These are phyloP conservation scores for Calephelis perditalis DNA, from an alignment of 2,888 invertebrate species.

Conservation along the genomic window DNA sequence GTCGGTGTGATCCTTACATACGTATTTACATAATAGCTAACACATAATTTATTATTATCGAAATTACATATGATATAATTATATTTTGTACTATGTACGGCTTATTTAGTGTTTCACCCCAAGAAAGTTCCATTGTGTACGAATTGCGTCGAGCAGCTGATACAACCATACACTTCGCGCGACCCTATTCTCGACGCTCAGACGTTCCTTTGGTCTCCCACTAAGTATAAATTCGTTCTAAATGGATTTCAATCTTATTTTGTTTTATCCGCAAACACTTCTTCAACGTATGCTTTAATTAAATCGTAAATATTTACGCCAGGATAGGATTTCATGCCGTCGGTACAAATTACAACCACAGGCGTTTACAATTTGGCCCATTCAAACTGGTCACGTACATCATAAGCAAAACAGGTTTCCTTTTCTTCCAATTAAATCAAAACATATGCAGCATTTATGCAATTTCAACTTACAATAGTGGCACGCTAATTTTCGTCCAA, in stretches of 20 bases:
- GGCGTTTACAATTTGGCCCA: slow-evolving; percentile 38
- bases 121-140: slow-evolving; percentile 25
- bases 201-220: slow-evolving; percentile 67
- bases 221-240: slow-evolving; percentile 76
- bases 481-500: slow-evolving; percentile 45
- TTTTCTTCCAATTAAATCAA: slow-evolving; percentile 67
- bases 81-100: not conserved
- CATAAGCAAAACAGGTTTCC: slow-evolving; percentile 65
- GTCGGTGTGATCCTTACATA: slow-evolving; percentile 41
- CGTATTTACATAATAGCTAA: slow-evolving; percentile 20
- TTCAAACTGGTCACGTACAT: slow-evolving; percentile 50
- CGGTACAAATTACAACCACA: not conserved
- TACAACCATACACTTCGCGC: slow-evolving; percentile 39
- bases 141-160: slow-evolving; percentile 63
- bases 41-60: slow-evolving; percentile 17
- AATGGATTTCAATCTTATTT: slow-evolving; percentile 51
- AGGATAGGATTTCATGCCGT: not conserved
- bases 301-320: not conserved
- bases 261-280: slow-evolving; percentile 56
- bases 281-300: slow-evolving; percentile 54
- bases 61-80: slow-evolving; percentile 15
- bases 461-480: slow-evolving; percentile 62
- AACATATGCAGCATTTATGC: slow-evolving; percentile 65
- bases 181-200: slow-evolving; percentile 40
- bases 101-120: slow-evolving; percentile 6